phyloP scores from a whole-genome alignment of 2,888 invertebrate genomes.

The Sinotaia quadrata region DNA sequence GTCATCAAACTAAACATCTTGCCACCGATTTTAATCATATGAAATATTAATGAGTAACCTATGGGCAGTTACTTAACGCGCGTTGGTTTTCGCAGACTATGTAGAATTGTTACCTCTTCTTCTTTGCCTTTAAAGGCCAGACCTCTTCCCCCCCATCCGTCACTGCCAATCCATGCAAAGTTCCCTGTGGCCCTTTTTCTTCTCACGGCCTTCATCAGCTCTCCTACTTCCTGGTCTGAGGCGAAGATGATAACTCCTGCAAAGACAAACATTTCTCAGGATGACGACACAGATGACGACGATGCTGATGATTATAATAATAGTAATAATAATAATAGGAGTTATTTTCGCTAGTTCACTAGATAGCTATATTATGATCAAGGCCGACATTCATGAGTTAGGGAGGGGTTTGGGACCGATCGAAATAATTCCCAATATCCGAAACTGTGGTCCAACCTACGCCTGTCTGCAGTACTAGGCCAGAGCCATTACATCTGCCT shows the following conservation, averaged over 20 bases:
- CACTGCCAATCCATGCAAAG: conserved; percentile 97
- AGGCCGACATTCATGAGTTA: neutral
- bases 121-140: conserved; percentile 68
- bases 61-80: too few relatives aligned
- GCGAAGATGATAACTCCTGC: conserved; percentile 94
- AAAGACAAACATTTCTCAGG: neutral
- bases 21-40: too few relatives aligned
- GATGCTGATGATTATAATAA: neutral
- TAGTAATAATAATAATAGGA: neutral
- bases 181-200: conserved; percentile 88
- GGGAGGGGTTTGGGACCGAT: neutral
- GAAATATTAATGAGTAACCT: too few relatives aligned
- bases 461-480: too few relatives aligned
- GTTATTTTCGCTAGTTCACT: neutral
- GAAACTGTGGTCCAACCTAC: too few relatives aligned
- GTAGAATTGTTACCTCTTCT: conserved; percentile 56
- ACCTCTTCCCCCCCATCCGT: conserved; percentile 91
- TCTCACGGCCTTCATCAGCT: conserved; percentile 92
- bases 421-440: too few relatives aligned
- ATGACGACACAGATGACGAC: neutral
- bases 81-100: too few relatives aligned
- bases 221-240: conserved; percentile 96
- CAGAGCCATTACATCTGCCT: too few relatives aligned
- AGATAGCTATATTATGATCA: neutral
- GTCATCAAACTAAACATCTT: too few relatives aligned